These are phyloP conservation scores for Calyptommatus sinebrachiatus DNA, from an alignment of 2,113 vertebrate genomes.

Conservation along the genomic window DNA sequence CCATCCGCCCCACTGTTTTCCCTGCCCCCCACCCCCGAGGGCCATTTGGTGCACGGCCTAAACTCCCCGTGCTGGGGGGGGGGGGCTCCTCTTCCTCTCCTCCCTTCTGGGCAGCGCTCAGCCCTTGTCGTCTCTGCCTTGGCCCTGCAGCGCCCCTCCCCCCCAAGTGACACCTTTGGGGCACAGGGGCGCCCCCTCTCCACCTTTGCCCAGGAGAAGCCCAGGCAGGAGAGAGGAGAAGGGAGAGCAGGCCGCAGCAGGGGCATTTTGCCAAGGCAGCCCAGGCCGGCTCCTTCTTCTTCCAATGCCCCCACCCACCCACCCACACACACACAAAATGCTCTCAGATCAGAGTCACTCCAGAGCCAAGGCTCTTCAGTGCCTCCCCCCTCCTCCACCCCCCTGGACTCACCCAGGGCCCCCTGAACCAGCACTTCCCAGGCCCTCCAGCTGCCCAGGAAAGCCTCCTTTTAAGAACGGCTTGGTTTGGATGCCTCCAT, in stretches of 20 bases:
- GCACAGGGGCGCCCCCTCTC: too few species aligned
- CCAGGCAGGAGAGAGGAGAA: not conserved
- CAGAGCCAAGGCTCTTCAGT: slow-evolving; percentile 4
- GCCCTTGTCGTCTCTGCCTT: not conserved
- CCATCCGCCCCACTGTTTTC: slow-evolving; percentile 50
- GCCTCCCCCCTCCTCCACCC: slow-evolving; percentile 3
- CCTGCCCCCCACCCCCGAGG: not conserved
- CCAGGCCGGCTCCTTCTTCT: too few species aligned
- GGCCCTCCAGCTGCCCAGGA: not conserved
- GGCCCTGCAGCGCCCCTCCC: too few species aligned
- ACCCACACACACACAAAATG: too few species aligned
- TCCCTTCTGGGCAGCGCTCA: not conserved
- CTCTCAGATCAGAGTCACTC: too few species aligned
- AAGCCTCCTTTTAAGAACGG: not conserved
- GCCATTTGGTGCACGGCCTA: not conserved
- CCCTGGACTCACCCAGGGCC: not conserved
- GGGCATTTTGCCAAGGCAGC: too few species aligned
- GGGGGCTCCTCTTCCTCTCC: not conserved
- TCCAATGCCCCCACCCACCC: too few species aligned
- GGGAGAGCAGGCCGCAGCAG: not conserved
- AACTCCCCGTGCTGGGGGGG: slow-evolving; percentile 25
- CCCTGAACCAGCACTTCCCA: not conserved
- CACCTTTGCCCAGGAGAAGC: slow-evolving; percentile 12
- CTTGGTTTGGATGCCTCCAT: not conserved
- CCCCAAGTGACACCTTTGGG: too few species aligned